These are phyloP conservation scores for Bemisia tabaci DNA, from an alignment of 1,140 invertebrate genomes.

Conservation along the genomic window DNA sequence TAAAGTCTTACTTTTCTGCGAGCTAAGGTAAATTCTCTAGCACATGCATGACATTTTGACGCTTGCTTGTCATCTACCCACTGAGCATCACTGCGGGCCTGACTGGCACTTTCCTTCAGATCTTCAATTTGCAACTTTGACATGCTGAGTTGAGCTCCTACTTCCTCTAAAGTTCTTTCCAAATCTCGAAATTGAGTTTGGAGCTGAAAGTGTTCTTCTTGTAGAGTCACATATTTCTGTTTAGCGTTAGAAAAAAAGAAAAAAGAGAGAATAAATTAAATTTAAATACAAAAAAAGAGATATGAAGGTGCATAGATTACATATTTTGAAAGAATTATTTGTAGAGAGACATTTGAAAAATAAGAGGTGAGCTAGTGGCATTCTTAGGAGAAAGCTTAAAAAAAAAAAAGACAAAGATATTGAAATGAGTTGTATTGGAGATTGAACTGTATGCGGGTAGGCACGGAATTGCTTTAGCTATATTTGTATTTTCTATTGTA, in stretches of 20 bases:
- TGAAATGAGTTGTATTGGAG: too few species aligned
- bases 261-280: too few species aligned
- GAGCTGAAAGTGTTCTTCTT: conserved; percentile 64
- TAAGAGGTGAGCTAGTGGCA: too few species aligned
- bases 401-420: too few species aligned
- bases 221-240: conserved; percentile 57
- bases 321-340: too few species aligned
- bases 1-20: conserved; percentile 60
- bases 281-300: too few species aligned
- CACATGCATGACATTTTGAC: conserved; percentile 68
- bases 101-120: conserved; percentile 53
- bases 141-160: conserved; percentile 76
- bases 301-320: background rate
- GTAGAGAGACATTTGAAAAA: too few species aligned
- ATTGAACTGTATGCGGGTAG: too few species aligned
- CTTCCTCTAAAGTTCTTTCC: conserved; percentile 82
- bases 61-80: conserved; percentile 83
- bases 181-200: conserved; percentile 70
- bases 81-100: conserved; percentile 37
- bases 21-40: conserved; percentile 79
- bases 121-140: conserved; percentile 83
- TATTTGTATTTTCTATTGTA: too few species aligned
- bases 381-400: too few species aligned
- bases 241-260: background rate
- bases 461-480: too few species aligned